Base-by-base conservation (phyloP, 2,888 invertebrate species). In the Odontocerum albicorne region DNA sequence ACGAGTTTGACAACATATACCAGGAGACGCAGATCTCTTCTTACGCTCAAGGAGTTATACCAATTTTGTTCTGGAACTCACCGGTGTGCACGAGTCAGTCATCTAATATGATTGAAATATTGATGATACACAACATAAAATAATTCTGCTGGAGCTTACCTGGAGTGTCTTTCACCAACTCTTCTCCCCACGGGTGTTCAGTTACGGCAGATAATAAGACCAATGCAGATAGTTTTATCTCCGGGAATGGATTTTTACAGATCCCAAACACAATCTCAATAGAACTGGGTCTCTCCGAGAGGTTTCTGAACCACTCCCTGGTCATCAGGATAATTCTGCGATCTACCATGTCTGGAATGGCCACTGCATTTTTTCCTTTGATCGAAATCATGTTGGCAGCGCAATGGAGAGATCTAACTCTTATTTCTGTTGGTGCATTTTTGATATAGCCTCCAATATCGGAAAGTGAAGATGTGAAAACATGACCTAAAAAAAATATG, bases 241-340 rank as follows among this genome's bases (percentile, higher is more conserved):
- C 94, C 0, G 83, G 74, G 66, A 95, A 94, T 4, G 95, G 94
- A 71, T 88, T 90, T 59, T 85, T 85, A 56, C 85, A 83, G 35
- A 86, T 72, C 1, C 75, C 67, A 66, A 82, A 75, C 32, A 92
- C 72, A 33, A 82, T 70, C 53, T 84, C 82, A 68, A 87, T 80
- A 0, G 88, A 78, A 54, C 65, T 61, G n/a, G 72, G 70, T 3
- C 66, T 64, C 47, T 67, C 68, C 52, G 70, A 71, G 31, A 78
- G 62, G 53, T 70, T 68, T 59, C 77, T 70, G 55, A 78, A 77
- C 78, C 78, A 78, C 63, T 78, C 78, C 44, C 78, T 68, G 0
- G 77, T 75, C 77, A 78, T 77, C 33, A 78, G 62, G 4, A 74
- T 74, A 6, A 77, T 72, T 65, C 77, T 68, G 49, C 75, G 74